These are phyloP conservation scores for Oxyura jamaicensis DNA, from an alignment of 2,113 vertebrate genomes.

Conservation along the genomic window DNA sequence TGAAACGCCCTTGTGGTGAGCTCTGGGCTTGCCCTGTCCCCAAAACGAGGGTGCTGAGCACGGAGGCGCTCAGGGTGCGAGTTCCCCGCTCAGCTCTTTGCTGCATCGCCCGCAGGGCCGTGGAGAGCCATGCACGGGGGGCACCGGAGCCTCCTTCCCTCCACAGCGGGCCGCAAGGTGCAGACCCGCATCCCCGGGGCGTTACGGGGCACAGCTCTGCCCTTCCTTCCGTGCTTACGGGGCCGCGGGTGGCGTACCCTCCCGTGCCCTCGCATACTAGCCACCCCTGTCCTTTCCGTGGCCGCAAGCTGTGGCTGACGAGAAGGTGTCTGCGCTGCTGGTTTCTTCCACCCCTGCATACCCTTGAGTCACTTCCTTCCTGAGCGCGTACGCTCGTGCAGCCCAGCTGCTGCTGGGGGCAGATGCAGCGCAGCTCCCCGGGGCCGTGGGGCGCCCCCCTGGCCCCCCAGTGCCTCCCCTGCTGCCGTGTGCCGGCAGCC, in stretches of 20 bases:
- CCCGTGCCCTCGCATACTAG: neutral
- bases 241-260: neutral
- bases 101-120: fast-evolving
- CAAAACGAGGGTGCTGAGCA: neutral
- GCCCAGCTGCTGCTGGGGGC: conserved; percentile 57
- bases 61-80: neutral
- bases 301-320: neutral
- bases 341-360: conserved; percentile 54
- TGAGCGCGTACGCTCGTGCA: conserved; percentile 61
- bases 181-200: fast-evolving
- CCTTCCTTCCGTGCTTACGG: neutral
- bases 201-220: neutral
- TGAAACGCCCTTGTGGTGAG: neutral
- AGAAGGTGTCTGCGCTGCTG: conserved; percentile 52
- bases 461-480: neutral
- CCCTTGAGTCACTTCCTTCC: conserved; percentile 77
- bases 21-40: neutral
- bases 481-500: neutral
- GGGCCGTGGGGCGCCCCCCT: neutral
- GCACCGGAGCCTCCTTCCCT: neutral
- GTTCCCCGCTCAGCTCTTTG: neutral
- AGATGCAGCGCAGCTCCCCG: neutral
- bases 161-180: conserved; percentile 5
- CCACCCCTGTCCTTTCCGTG: neutral
- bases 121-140: fast-evolving